Evolutionary conservation across 2,113 vertebrate genomes (phyloP).

Genomic region (Gasterosteus aculeatus): DNA sequence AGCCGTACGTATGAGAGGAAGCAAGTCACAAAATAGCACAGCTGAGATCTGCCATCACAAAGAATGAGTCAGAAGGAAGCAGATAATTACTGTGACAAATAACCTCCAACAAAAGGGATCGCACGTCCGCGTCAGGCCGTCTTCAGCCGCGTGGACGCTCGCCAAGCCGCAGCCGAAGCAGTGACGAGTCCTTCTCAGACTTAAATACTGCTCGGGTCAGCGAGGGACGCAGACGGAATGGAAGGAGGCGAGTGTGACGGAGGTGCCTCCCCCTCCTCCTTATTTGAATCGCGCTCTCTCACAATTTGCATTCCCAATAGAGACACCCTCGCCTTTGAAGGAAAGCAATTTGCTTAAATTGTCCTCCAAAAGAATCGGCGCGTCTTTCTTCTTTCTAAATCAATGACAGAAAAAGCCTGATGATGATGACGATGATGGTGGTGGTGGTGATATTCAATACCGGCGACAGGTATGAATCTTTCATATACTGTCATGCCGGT

Average conservation of each 20-base stretch:
- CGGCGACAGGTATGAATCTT: too few species aligned
- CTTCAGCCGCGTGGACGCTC: neutral
- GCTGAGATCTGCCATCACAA: slow-evolving; percentile 1
- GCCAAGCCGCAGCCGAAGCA: neutral
- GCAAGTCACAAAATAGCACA: neutral
- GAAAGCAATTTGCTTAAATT: neutral
- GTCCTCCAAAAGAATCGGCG: neutral
- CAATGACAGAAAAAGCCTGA: too few species aligned
- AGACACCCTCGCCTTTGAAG: neutral
- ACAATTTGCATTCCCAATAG: neutral
- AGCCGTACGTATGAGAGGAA: neutral
- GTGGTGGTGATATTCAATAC: too few species aligned
- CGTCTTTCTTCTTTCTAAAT: neutral
- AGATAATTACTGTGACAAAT: neutral
- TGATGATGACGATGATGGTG: too few species aligned
- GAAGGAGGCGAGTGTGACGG: neutral
- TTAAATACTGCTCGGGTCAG: neutral
- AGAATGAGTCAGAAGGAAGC: neutral
- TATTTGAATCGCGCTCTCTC: neutral
- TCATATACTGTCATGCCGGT: too few species aligned
- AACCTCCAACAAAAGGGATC: neutral
- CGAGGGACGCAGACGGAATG: neutral
- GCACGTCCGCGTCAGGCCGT: neutral
- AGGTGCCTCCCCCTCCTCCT: neutral
- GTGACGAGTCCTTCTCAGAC: neutral